Conservation (phyloP, 2,113 vertebrate species). For the Otis tarda region DNA sequence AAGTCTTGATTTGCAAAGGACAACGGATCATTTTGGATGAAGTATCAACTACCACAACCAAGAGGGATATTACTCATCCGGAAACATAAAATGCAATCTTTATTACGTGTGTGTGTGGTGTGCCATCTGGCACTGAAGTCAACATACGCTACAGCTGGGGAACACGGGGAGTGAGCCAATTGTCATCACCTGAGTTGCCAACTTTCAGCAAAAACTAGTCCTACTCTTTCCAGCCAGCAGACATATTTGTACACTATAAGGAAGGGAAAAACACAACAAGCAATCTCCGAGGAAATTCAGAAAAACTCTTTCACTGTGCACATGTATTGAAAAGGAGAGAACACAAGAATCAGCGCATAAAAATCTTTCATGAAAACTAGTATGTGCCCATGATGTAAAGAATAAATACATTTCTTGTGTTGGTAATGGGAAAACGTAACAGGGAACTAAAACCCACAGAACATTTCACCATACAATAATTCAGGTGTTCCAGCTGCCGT, state of each 20-base stretch:
- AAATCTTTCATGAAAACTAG: background rate
- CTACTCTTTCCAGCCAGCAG: slow-evolving; percentile 25
- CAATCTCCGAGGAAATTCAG: background rate
- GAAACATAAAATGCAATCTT: background rate
- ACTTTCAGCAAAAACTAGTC: background rate
- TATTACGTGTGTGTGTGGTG: background rate
- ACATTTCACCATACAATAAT: background rate
- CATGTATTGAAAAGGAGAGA: background rate
- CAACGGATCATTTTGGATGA: slow-evolving; percentile 1
- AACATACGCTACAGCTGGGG: slow-evolving; percentile 50
- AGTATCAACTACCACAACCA: background rate
- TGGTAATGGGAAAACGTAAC: background rate
- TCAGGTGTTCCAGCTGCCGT: slow-evolving; percentile 53
- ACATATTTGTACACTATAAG: background rate
- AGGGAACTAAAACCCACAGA: background rate
- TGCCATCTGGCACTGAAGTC: slow-evolving; percentile 47
- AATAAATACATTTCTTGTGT: background rate
- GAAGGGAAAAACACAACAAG: slow-evolving; percentile 11
- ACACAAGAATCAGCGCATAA: background rate
- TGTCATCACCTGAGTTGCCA: slow-evolving; percentile 73
- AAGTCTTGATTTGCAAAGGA: background rate
- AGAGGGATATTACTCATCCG: slow-evolving; percentile 36
- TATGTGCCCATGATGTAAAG: background rate
- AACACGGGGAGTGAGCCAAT: background rate
- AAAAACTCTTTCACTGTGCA: background rate